Base-by-base conservation (phyloP, 2,113 vertebrate genomes). In the Ornithorhynchus anatinus region DNA sequence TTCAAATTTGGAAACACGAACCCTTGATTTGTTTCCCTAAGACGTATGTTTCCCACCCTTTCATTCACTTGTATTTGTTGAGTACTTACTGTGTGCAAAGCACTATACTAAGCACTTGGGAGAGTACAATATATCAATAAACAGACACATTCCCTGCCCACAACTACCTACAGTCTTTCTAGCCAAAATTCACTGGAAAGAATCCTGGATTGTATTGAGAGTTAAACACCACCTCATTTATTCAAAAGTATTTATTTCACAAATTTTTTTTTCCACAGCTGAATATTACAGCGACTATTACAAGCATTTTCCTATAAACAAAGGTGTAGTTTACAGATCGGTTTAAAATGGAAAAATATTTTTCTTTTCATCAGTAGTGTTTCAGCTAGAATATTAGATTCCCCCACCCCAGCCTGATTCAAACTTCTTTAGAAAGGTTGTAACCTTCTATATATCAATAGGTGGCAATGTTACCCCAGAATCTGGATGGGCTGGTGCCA, bases 231-330 rank as follows among this genome's bases (percentile, higher is more conserved):
- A 67, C 53, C 67, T 69, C 60, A 45, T 54, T 84, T 82, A 51
- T 89, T 90, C 59, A 86, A 87, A 93, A 91, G 77, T 86, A 69
- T 92, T 92, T 91, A 91, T 92, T 92, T 90, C 80, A 91, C 75
- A 86, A 75, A 58, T 73, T 77, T 84, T 84, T 84, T 84, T 86
- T 89, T 84, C 69, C 82, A 77, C 69, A 87, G 72, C 27, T 77
- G 67, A 86, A 77, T 83, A 83, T 84, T 86, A 90, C 63, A 88
- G 77, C 80, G 69, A 80, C 81, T 68, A 59, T 82, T 87, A 88
- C 58, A 89, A 88, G 82, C 69, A 71, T 79, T 86, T 86, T 67
- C 54, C 74, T 88, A 82, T 83, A 86, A 90, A 91, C 75, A 86
- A 77, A 86, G 29, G 19, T 84, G 15, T 86, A 80, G 54, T 86